These are phyloP conservation scores for Lucilia sericata DNA, from an alignment of 1,140 invertebrate genomes.

Conservation along the genomic window DNA sequence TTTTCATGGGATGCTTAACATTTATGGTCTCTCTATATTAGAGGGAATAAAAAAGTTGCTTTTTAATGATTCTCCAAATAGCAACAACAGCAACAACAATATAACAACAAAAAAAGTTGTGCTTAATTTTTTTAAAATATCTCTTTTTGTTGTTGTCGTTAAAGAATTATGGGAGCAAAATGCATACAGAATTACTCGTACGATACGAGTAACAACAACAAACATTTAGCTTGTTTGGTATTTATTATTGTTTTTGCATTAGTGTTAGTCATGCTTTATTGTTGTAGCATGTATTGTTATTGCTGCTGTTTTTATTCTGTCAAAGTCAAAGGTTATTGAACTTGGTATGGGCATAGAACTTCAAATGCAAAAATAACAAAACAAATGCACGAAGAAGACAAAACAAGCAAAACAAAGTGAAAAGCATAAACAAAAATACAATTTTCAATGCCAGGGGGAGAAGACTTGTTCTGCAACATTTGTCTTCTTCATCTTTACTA, in stretches of 20 bases:
- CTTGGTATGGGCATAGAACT: constrained; percentile 42
- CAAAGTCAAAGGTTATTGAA: constrained; percentile 46
- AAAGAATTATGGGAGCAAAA: neutral
- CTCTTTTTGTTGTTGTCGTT: neutral
- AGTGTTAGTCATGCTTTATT: constrained; percentile 6
- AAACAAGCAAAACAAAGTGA: neutral
- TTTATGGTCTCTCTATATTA: neutral
- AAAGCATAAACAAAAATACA: constrained; percentile 12
- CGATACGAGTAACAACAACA: too few relatives aligned
- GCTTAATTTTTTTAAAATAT: neutral
- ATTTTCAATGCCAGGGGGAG: constrained; percentile 40
- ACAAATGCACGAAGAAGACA: neutral
- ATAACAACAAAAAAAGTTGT: neutral
- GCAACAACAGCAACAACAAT: neutral
- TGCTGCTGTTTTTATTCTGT: neutral
- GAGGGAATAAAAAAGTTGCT: neutral
- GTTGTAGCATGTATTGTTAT: neutral
- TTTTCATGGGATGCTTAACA: neutral
- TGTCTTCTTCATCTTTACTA: neutral
- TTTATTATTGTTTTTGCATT: neutral
- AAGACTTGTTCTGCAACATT: constrained; percentile 36
- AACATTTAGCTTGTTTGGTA: neutral
- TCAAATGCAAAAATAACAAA: constrained; percentile 42
- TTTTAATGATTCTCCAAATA: neutral
- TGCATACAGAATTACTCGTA: neutral